These are phyloP conservation scores for Dilophus febrilis DNA, from an alignment of 2,888 invertebrate genomes.

Conservation along the genomic window DNA sequence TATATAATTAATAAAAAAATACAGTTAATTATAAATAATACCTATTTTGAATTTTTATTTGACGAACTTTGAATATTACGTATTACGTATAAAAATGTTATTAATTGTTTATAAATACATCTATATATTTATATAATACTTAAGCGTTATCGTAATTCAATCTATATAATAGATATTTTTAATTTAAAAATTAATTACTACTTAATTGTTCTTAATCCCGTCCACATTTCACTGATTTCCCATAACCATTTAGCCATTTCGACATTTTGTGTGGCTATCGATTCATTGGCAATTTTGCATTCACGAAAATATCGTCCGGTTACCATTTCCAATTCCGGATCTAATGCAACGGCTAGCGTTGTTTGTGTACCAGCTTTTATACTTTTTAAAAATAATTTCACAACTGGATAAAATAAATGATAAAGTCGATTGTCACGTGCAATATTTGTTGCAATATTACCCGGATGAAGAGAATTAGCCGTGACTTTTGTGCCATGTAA, in stretches of 20 bases:
- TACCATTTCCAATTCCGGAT: conserved; percentile 23
- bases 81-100: too few species aligned
- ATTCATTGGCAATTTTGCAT: conserved; percentile 33
- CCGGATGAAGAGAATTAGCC: conserved; percentile 56
- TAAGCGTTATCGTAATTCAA: too few species aligned
- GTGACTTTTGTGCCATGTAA: conserved; percentile 43
- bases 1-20: too few species aligned
- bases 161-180: too few species aligned
- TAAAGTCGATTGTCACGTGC: conserved; percentile 44
- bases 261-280: conserved; percentile 34
- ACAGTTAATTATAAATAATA: too few species aligned
- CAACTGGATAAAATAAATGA: conserved; percentile 8
- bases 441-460: conserved; percentile 57
- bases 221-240: conserved; percentile 31
- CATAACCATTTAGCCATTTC: conserved; percentile 42
- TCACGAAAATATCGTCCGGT: conserved; percentile 35
- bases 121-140: too few species aligned
- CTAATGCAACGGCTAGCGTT: conserved; percentile 23
- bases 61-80: too few species aligned
- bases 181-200: too few species aligned
- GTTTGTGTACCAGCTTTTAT: conserved; percentile 26
- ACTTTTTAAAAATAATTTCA: conserved; percentile 18
- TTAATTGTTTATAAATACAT: too few species aligned
- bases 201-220: conserved; percentile 9
- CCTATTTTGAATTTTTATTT: too few species aligned